These are phyloP conservation scores for Cerceris rybyensis DNA, from an alignment of 2,888 invertebrate species.

Conservation along the genomic window DNA sequence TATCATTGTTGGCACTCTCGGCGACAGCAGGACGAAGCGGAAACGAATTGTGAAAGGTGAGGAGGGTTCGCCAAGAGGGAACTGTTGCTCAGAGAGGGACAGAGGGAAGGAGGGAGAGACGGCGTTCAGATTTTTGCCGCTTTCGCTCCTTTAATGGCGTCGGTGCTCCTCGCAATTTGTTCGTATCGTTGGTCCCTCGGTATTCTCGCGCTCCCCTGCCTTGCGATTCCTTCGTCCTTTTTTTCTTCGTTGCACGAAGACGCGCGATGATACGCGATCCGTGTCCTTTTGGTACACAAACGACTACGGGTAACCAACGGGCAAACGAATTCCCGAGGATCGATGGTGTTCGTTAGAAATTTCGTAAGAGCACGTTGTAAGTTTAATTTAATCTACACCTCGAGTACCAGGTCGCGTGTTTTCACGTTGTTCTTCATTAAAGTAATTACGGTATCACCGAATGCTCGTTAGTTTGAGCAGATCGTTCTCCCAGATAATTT, in stretches of 20 bases:
- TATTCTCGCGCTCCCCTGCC: slow-evolving; percentile 43
- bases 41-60: slow-evolving; percentile 60
- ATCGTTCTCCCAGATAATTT: background rate
- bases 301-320: too few species aligned
- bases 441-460: slow-evolving; percentile 1
- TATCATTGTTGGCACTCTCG: slow-evolving; percentile 7
- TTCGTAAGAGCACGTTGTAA: too few species aligned
- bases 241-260: slow-evolving; percentile 34
- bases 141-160: slow-evolving; percentile 78
- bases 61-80: slow-evolving; percentile 43
- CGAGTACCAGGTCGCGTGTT: too few species aligned
- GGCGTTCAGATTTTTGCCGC: slow-evolving; percentile 72
- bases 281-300: background rate
- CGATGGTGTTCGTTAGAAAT: too few species aligned
- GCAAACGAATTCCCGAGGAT: too few species aligned
- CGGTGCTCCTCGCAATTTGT: slow-evolving; percentile 71
- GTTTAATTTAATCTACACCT: too few species aligned
- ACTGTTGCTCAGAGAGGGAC: slow-evolving; percentile 14
- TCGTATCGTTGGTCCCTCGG: slow-evolving; percentile 56
- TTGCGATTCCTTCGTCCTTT: slow-evolving; percentile 46
- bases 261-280: slow-evolving; percentile 40
- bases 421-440: background rate
- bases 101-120: slow-evolving; percentile 30
- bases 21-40: slow-evolving; percentile 43
- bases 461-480: background rate